These are phyloP conservation scores for Pocota personata DNA, from an alignment of 2,888 invertebrate genomes.

Conservation along the genomic window DNA sequence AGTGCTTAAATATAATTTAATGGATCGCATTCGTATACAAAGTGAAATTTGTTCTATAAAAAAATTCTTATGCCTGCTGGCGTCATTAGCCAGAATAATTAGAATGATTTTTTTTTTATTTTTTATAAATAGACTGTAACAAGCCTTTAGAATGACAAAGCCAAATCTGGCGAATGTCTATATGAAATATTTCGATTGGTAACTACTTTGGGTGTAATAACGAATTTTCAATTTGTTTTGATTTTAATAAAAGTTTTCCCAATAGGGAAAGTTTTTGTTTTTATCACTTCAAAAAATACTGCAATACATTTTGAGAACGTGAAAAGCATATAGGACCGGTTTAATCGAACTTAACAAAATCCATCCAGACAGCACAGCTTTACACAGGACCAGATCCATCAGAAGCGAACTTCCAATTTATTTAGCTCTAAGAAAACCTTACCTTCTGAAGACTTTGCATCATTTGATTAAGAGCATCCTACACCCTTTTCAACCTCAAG, in stretches of 20 bases:
- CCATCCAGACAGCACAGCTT: not conserved
- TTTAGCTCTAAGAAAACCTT: not conserved
- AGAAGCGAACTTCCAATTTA: conserved; percentile 13
- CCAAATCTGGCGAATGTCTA: conserved; percentile 62
- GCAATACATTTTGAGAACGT: conserved; percentile 67
- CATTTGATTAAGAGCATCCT: not conserved
- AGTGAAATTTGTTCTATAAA: conserved; percentile 14
- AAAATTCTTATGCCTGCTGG: conserved; percentile 37
- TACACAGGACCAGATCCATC: not conserved
- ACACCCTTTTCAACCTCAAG: conserved; percentile 61
- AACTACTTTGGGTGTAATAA: too few relatives aligned
- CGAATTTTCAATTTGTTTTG: not conserved
- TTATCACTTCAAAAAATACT: conserved; percentile 30
- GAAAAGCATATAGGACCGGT: conserved; percentile 19
- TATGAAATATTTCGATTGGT: not conserved
- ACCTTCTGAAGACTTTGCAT: not conserved
- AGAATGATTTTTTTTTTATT: not conserved
- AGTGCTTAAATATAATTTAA: not conserved
- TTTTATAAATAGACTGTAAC: not conserved
- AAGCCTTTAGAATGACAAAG: conserved; percentile 35
- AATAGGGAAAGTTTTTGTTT: not conserved
- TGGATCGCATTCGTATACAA: conserved; percentile 55
- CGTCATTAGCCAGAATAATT: conserved; percentile 53
- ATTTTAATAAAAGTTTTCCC: not conserved
- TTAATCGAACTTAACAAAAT: conserved; percentile 14